Conservation (phyloP, 2,888 invertebrate species). For the Coleophora deauratella region DNA sequence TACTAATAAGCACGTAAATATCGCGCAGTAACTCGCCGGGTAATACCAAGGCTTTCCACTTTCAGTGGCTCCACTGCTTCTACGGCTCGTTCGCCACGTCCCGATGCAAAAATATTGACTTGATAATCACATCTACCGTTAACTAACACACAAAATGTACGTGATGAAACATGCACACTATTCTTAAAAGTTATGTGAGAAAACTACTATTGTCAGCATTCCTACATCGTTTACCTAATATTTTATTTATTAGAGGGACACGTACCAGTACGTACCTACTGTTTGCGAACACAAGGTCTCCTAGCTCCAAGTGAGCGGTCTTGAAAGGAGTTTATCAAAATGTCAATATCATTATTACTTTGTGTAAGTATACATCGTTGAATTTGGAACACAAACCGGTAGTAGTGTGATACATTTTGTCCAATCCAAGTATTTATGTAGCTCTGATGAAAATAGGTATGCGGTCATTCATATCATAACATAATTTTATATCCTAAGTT, state of each 20-base stretch:
- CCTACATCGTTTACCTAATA: slow-evolving; percentile 9
- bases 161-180: slow-evolving; percentile 1
- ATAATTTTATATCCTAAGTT: too few species aligned
- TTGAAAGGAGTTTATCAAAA: slow-evolving; percentile 28
- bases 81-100: slow-evolving; percentile 26
- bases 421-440: too few species aligned
- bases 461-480: too few species aligned
- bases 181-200: background rate
- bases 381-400: too few species aligned
- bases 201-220: slow-evolving; percentile 2
- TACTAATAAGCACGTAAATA: slow-evolving; percentile 39
- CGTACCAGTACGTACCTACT: slow-evolving; percentile 12
- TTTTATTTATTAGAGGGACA: slow-evolving; percentile 19
- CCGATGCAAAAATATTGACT: slow-evolving; percentile 34
- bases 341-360: slow-evolving; percentile 24
- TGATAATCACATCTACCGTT: slow-evolving; percentile 11
- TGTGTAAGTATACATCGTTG: slow-evolving; percentile 13
- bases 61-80: slow-evolving; percentile 41
- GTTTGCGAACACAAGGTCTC: slow-evolving; percentile 30
- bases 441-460: too few species aligned
- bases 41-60: slow-evolving; percentile 69
- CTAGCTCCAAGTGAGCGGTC: slow-evolving; percentile 21
- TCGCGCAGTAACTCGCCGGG: slow-evolving; percentile 35
- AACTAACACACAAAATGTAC: background rate
- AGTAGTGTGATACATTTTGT: too few species aligned